A percentile compares a stretch with the other conserved stretches of the same genome.
Conservation (phyloP, 2,888 invertebrate species). For the Oxycera nigricornis region DNA sequence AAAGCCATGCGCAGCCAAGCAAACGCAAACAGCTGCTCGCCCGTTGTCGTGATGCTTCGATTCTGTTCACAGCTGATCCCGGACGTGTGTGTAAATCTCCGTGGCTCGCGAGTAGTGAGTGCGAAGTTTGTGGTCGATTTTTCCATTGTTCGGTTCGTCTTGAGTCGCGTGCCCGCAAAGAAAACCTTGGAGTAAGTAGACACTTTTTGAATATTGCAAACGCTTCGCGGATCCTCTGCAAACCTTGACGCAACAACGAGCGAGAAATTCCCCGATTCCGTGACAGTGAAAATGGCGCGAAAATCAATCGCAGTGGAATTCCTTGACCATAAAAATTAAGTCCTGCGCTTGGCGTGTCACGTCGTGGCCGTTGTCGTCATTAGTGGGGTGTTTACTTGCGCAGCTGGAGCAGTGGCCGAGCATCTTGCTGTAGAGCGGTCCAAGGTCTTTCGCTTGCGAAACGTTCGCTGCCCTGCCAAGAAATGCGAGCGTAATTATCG, state of each 20-base stretch:
- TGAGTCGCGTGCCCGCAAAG: background rate
- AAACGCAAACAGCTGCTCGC: slow-evolving; percentile 34
- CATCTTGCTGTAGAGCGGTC: background rate
- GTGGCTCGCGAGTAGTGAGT: background rate
- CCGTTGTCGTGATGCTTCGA: background rate
- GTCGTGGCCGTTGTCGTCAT: background rate
- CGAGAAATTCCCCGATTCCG: background rate
- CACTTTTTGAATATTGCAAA: background rate
- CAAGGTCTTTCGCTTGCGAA: background rate
- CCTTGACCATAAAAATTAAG: background rate
- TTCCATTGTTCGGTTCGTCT: background rate
- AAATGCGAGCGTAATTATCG: no score
- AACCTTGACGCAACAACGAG: background rate
- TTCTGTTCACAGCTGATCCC: slow-evolving; percentile 26
- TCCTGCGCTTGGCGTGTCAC: background rate
- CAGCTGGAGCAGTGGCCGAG: background rate
- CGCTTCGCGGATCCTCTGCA: background rate
- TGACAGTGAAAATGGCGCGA: slow-evolving; percentile 39
- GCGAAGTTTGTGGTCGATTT: background rate
- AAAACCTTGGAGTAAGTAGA: background rate
- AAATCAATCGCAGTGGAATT: slow-evolving; percentile 9
- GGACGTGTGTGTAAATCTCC: slow-evolving; percentile 16
- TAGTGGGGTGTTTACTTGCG: background rate
- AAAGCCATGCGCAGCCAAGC: slow-evolving; percentile 13
- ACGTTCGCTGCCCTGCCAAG: background rate